Percentiles rank a stretch among this genome's conserved stretches.
Conservation (phyloP, 2,113 vertebrate species). For the Chascanopsetta lugubris region DNA sequence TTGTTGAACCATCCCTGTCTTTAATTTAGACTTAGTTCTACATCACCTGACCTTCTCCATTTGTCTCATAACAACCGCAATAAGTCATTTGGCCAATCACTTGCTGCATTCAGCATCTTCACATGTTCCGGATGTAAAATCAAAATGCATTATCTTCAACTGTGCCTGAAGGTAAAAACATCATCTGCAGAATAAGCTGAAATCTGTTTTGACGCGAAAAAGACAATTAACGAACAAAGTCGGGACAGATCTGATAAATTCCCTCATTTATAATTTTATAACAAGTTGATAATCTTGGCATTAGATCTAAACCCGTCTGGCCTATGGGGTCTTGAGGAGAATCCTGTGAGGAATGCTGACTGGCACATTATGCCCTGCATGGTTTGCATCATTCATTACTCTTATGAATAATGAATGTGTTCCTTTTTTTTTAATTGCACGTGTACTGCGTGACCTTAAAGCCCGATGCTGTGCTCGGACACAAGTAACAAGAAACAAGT, state of each 20-base stretch:
- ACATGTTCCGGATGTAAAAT: too few relatives aligned
- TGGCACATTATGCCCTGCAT: conserved; percentile 4
- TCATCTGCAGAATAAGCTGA: too few relatives aligned
- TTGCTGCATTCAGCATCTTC: too few relatives aligned
- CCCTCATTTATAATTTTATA: neutral
- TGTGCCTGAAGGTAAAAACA: too few relatives aligned
- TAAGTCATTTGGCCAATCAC: too few relatives aligned
- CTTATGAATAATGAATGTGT: conserved; percentile 23
- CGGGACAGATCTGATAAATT: neutral
- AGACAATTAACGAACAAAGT: neutral
- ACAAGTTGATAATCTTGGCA: neutral
- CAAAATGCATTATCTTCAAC: too few relatives aligned
- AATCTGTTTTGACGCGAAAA: too few relatives aligned
- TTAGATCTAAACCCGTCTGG: neutral
- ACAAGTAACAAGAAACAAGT: conserved; percentile 11
- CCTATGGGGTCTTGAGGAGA: conserved; percentile 9
- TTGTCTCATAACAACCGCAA: too few relatives aligned
- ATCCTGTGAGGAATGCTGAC: conserved; percentile 3
- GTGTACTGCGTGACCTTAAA: conserved; percentile 8
- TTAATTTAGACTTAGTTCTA: too few relatives aligned
- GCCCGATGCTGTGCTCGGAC: neutral
- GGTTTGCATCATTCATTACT: conserved; percentile 16
- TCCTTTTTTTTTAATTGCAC: conserved; percentile 9
- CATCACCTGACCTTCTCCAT: too few relatives aligned
- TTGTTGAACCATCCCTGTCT: too few relatives aligned